Evolutionary conservation across 1,140 invertebrate species (phyloP).

Genomic region (Polyergus mexicanus): DNA sequence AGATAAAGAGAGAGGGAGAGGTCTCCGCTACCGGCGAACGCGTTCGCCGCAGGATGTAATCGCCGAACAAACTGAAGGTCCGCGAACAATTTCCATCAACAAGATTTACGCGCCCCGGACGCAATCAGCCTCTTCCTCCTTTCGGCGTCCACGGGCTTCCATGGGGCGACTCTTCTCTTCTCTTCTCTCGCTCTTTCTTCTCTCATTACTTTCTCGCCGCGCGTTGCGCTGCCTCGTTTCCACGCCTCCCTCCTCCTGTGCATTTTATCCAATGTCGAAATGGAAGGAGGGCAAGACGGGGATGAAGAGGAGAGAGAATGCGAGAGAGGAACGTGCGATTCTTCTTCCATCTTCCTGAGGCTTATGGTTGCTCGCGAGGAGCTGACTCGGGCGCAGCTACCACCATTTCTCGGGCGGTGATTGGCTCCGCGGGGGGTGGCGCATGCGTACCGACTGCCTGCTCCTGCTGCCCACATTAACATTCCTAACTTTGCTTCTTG

Average conservation of each 20-base stretch:
- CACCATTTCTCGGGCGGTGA: conserved; percentile 85
- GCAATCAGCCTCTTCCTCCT: conserved; percentile 78
- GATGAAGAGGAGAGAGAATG: conserved; percentile 43
- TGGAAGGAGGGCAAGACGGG: conserved; percentile 30
- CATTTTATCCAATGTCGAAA: conserved; percentile 58
- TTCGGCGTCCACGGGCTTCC: conserved; percentile 51
- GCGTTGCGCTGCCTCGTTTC: conserved; percentile 16
- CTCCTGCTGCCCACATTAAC: conserved; percentile 81
- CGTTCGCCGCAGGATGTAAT: conserved; percentile 82
- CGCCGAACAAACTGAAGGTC: conserved; percentile 80
- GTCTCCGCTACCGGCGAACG: conserved; percentile 78
- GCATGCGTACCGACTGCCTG: conserved; percentile 81
- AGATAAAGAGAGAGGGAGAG: conserved; percentile 41
- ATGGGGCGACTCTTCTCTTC: conserved; percentile 27
- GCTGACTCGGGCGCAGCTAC: conserved; percentile 83
- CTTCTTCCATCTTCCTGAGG: conserved; percentile 76
- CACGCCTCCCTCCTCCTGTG: conserved; percentile 55
- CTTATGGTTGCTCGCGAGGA: conserved; percentile 72
- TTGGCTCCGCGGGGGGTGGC: conserved; percentile 85
- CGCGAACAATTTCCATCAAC: conserved; percentile 83
- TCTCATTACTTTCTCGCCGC: conserved; percentile 50
- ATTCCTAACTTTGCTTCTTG: conserved; percentile 83
- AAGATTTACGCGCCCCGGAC: conserved; percentile 82
- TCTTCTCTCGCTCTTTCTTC: conserved; percentile 37
- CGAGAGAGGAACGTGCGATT: conserved; percentile 65